phyloP scores from a whole-genome alignment of 2,113 vertebrate species.

The Grus americana region DNA sequence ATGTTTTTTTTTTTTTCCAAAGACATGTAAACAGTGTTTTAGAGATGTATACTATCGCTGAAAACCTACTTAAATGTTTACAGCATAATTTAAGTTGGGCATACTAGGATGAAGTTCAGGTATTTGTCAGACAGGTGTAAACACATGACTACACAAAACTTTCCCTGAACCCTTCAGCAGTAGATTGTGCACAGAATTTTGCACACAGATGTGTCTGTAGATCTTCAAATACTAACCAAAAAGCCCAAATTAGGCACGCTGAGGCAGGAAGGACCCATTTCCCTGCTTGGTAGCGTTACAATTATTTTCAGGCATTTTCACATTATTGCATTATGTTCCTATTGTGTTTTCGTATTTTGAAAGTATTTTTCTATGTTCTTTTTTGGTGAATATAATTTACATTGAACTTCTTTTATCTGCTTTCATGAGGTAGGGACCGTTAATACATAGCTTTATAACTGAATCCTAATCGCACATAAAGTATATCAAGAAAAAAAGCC shows the following conservation, averaged over 20 bases:
- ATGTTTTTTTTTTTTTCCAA: neutral
- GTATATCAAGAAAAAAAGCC: neutral
- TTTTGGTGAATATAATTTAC: neutral
- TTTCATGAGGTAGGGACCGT: neutral
- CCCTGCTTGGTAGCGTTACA: neutral
- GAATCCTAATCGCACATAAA: neutral
- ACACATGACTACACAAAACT: rapidly evolving
- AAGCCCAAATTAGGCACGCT: neutral
- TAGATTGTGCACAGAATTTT: neutral
- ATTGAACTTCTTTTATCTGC: neutral
- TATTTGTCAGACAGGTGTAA: neutral
- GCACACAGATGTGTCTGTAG: neutral
- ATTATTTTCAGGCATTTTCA: neutral
- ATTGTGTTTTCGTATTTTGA: neutral
- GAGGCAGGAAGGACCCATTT: neutral
- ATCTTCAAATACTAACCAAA: neutral
- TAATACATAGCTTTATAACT: neutral
- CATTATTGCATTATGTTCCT: neutral
- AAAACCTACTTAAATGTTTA: neutral
- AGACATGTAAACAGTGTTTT: neutral
- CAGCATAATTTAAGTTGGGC: neutral
- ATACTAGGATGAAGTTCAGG: neutral
- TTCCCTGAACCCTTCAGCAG: neutral
- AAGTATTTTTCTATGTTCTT: neutral
- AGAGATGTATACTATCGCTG: neutral